Percentiles rank a stretch among this genome's conserved stretches.
Conservation (phyloP, 2,113 vertebrate species). For the Tetrao urogallus region DNA sequence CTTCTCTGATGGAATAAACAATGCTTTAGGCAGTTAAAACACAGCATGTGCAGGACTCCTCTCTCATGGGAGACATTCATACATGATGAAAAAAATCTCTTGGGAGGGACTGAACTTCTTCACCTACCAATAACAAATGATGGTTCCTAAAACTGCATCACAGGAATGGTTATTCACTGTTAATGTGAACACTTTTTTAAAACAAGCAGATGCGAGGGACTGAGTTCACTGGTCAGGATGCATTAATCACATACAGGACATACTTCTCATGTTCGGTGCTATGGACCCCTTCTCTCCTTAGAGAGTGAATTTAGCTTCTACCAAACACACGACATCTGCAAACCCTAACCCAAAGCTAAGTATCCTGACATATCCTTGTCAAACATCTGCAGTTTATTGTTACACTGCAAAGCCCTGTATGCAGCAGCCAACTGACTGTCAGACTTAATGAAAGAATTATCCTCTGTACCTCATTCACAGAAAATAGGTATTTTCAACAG, state of each 20-base stretch:
- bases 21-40: background rate
- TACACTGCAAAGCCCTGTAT: background rate
- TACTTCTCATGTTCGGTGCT: too few species aligned
- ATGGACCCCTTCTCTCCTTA: background rate
- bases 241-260: background rate
- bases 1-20: background rate
- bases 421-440: conserved; percentile 27
- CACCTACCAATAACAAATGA: background rate
- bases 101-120: background rate
- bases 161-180: background rate
- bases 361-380: conserved; percentile 28
- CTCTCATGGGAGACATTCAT: background rate
- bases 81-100: background rate
- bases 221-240: background rate
- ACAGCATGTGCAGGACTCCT: background rate
- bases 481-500: conserved; percentile 9
- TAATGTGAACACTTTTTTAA: background rate
- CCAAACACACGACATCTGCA: conserved; percentile 28
- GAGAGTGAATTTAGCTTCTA: background rate
- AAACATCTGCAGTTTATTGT: conserved; percentile 64
- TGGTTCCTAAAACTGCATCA: background rate
- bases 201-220: background rate
- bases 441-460: conserved; percentile 20
- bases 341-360: conserved; percentile 22
- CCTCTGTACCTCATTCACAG: background rate